Evolutionary conservation across 2,888 invertebrate genomes (phyloP).

Genomic region (Plutella xylostella): DNA sequence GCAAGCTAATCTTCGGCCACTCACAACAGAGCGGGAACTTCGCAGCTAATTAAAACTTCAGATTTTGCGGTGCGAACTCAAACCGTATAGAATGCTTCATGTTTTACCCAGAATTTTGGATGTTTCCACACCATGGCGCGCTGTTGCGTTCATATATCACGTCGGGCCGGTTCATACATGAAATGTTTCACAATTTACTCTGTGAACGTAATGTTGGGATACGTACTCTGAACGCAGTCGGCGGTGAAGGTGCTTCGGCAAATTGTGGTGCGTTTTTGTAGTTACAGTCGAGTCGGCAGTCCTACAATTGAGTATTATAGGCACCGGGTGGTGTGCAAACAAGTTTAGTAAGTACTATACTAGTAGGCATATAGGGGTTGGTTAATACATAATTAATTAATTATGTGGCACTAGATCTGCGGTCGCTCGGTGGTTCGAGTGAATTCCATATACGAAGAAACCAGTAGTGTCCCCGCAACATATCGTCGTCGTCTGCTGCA

Average conservation of each 20-base stretch:
- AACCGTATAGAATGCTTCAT: background rate
- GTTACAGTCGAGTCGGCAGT: no score
- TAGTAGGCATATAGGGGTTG: no score
- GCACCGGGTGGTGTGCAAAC: no score
- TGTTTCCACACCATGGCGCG: constrained; percentile 29
- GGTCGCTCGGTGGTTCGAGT: background rate
- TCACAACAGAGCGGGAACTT: no score
- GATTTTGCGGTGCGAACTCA: background rate
- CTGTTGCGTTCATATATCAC: constrained; percentile 24
- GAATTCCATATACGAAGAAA: background rate
- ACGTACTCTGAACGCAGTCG: constrained; percentile 9
- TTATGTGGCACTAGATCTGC: background rate
- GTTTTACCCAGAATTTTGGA: constrained; percentile 3
- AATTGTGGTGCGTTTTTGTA: background rate
- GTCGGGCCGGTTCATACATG: constrained; percentile 29
- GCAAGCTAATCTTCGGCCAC: no score
- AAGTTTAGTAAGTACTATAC: no score
- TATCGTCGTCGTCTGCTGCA: no score
- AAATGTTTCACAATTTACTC: constrained; percentile 37
- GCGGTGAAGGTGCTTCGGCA: constrained; percentile 2
- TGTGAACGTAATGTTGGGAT: constrained; percentile 20
- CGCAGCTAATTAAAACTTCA: background rate
- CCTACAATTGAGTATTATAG: no score
- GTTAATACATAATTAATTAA: no score
- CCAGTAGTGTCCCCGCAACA: no score